phyloP scores from a whole-genome alignment of 2,113 vertebrate species.

The Zosterops lateralis region DNA sequence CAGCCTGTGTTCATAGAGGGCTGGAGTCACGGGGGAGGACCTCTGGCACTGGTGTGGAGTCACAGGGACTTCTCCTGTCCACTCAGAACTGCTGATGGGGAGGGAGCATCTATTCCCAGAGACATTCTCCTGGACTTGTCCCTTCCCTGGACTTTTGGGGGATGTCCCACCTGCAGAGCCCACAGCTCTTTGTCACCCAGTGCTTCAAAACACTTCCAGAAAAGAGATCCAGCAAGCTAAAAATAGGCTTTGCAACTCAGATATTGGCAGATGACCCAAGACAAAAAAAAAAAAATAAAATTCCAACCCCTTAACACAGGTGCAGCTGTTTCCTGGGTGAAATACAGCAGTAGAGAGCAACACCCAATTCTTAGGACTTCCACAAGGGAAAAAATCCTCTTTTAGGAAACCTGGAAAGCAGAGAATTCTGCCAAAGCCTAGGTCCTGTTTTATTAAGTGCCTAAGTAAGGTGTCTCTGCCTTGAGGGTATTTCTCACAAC shows the following conservation, averaged over 20 bases:
- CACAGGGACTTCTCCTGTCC: not conserved
- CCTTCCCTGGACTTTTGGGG: not conserved
- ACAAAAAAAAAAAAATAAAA: not conserved
- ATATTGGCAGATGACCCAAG: not conserved
- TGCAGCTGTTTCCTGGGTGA: conserved; percentile 3
- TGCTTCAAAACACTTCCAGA: not conserved
- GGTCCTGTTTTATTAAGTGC: not conserved
- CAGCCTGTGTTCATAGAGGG: not conserved
- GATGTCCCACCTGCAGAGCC: not conserved
- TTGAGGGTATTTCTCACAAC: not conserved
- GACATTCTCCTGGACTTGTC: accelerated
- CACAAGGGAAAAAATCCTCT: not conserved
- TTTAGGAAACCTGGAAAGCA: not conserved
- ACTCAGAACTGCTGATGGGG: not conserved
- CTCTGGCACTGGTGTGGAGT: not conserved
- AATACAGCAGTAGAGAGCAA: not conserved
- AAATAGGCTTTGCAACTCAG: not conserved
- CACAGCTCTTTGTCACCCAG: accelerated
- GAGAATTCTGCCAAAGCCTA: not conserved
- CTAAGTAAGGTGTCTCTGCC: not conserved
- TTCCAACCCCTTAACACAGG: accelerated
- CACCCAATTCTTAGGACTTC: not conserved
- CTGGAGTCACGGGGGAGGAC: not conserved
- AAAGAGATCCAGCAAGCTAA: not conserved
- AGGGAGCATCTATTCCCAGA: accelerated